These are phyloP conservation scores for Trichomalopsis sarcophagae DNA, from an alignment of 1,140 invertebrate genomes.

Conservation along the genomic window DNA sequence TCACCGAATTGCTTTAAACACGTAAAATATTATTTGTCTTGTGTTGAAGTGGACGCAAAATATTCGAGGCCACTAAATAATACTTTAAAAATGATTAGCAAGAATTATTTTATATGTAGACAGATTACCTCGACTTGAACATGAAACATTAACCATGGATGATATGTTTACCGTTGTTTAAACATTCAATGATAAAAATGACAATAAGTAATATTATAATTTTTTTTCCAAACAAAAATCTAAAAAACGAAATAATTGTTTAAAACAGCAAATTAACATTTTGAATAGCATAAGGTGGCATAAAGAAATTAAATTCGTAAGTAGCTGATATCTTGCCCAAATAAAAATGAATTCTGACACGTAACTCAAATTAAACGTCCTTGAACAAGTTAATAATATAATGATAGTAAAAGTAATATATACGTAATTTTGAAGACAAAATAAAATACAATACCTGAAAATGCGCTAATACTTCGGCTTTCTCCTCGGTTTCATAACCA, in stretches of 20 bases:
- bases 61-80: constrained; percentile 17
- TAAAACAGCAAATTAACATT: too few relatives aligned
- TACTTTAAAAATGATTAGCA: constrained; percentile 13
- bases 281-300: not conserved
- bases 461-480: constrained; percentile 81
- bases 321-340: constrained; percentile 7
- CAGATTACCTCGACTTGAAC: not conserved
- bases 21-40: constrained; percentile 27
- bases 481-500: constrained; percentile 84
- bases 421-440: not conserved
- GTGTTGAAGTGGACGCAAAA: not conserved
- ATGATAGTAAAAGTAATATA: not conserved
- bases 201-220: not conserved
- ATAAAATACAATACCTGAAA: constrained; percentile 79
- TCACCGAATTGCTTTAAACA: constrained; percentile 81
- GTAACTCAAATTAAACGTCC: too few relatives aligned
- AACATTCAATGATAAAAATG: not conserved
- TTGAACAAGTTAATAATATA: not conserved
- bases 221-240: not conserved
- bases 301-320: not conserved
- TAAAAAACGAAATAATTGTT: not conserved
- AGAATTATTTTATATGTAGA: not conserved
- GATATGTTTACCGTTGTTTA: not conserved
- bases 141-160: not conserved
- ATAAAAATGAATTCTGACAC: not conserved